Conservation (phyloP, 2,888 invertebrate genomes). For the Nineta flava region DNA sequence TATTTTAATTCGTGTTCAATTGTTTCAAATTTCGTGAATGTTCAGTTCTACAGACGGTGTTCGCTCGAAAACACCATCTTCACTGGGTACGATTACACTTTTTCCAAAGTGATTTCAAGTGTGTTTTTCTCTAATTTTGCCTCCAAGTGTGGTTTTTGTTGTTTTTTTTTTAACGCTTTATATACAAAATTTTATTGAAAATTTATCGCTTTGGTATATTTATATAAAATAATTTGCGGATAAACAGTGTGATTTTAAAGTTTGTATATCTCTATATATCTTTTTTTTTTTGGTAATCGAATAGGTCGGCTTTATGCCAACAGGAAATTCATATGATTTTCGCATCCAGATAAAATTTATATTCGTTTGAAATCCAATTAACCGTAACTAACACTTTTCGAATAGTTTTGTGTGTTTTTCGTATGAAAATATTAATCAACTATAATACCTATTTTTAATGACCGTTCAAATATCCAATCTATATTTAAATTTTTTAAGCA, state of each 20-base stretch:
- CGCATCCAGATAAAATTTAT: too few relatives aligned
- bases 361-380: too few relatives aligned
- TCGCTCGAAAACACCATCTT: neutral
- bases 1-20: neutral
- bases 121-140: too few relatives aligned
- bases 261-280: neutral
- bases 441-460: too few relatives aligned
- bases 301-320: neutral
- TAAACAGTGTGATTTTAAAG: neutral
- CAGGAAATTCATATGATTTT: neutral
- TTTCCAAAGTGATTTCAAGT: too few relatives aligned
- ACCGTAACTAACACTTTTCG: too few relatives aligned
- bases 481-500: too few relatives aligned
- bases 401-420: too few relatives aligned
- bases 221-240: neutral
- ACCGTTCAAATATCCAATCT: too few relatives aligned
- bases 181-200: neutral
- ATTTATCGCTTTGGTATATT: neutral
- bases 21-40: neutral
- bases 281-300: neutral
- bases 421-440: too few relatives aligned
- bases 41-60: neutral
- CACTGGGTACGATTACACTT: neutral
- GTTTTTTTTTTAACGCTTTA: neutral
- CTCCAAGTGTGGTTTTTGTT: neutral